phyloP scores from a whole-genome alignment of 2,888 invertebrate genomes.

The Junonia oenone region DNA sequence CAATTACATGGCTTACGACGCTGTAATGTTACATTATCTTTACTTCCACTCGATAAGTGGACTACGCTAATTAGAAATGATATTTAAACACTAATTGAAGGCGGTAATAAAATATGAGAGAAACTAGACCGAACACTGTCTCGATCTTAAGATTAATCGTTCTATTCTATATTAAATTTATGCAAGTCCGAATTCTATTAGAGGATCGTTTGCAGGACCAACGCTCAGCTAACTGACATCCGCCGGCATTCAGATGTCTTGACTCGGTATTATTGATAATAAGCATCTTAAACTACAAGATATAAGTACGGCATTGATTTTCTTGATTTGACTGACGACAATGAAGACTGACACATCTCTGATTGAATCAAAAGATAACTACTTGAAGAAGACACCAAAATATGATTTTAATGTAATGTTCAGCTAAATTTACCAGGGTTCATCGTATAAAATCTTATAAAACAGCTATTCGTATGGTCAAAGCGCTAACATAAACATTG shows the following conservation, averaged over 20 bases:
- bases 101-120: constrained; percentile 16
- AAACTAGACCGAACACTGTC: constrained; percentile 17
- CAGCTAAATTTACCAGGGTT: too few species aligned
- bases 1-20: neutral
- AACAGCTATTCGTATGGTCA: neutral
- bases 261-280: constrained; percentile 18
- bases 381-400: neutral
- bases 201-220: constrained; percentile 8
- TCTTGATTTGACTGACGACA: neutral
- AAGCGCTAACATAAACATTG: neutral
- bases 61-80: constrained; percentile 15
- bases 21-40: neutral
- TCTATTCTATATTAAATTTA: constrained; percentile 62
- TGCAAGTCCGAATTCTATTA: constrained; percentile 45
- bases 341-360: neutral
- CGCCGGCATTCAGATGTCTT: constrained; percentile 29
- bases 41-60: neutral
- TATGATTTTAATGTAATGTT: too few species aligned
- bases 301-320: neutral
- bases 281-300: neutral
- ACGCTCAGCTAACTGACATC: constrained; percentile 18
- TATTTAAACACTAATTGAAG: constrained; percentile 8
- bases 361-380: neutral
- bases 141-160: constrained; percentile 50
- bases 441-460: neutral